Evolutionary conservation across 2,113 vertebrate genomes (phyloP).

Genomic region (Pagrus major): DNA sequence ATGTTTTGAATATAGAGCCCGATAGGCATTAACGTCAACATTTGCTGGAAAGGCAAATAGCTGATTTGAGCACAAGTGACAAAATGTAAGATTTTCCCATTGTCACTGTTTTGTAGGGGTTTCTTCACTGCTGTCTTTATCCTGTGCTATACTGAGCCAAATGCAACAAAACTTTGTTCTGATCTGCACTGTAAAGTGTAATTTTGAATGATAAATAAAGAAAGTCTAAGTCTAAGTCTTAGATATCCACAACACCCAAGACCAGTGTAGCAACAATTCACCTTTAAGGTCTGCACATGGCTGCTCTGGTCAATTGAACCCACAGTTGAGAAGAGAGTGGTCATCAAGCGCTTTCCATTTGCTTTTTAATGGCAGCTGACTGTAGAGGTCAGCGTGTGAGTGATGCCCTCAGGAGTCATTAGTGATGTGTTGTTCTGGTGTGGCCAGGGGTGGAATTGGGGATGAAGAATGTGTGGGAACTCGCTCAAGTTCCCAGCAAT

Average conservation of each 20-base stretch:
- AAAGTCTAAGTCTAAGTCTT: too few relatives aligned
- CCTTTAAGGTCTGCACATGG: conserved; percentile 7
- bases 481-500: background rate
- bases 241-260: conserved; percentile 19
- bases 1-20: background rate
- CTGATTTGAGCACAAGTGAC: conserved; percentile 1
- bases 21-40: background rate
- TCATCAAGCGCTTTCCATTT: conserved; percentile 73
- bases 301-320: conserved; percentile 24
- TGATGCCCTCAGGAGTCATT: conserved; percentile 51
- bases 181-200: too few relatives aligned
- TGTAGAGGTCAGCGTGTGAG: conserved; percentile 47
- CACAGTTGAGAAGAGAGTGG: conserved; percentile 43
- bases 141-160: too few relatives aligned
- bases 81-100: background rate
- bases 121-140: too few relatives aligned
- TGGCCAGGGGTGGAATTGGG: conserved; percentile 69
- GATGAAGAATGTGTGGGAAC: conserved; percentile 19
- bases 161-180: too few relatives aligned
- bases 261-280: conserved; percentile 1
- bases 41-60: background rate
- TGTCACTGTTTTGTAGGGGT: background rate
- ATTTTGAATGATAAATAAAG: too few relatives aligned
- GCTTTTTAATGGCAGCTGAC: conserved; percentile 50
- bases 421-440: conserved; percentile 61